Evolutionary conservation across 1,140 invertebrate genomes (phyloP), one percentile per base, ranked within the genome.

Genomic region (Berghia stephanieae): DNA sequence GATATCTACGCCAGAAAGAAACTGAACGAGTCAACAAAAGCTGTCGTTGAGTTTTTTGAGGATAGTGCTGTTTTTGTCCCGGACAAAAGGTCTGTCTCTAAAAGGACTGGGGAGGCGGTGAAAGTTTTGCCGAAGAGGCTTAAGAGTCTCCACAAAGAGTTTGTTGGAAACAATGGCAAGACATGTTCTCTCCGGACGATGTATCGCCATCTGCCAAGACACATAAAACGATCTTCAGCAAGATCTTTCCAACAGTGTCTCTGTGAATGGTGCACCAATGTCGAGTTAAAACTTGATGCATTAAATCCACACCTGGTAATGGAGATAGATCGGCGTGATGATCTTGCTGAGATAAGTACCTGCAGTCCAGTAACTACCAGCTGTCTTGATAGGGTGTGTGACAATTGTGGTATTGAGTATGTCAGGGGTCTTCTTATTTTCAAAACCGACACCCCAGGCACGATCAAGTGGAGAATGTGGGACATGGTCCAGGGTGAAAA

Each of bases 71-170:
- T 63, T n/a, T 13, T 27, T 27, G 10, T 63, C 13, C 57, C 57
- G 13, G 57, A 34, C 16, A 63, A 63, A 27, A 63, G 57, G 2
- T 18, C 57, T 18, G 57, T 63, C 13, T 63, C 57, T 27, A 63
- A 63, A 63, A 13, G 46, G 27, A 63, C 57, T 13, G 57, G 57
- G 57, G n/a, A 63, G 27, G n/a, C 27, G n/a, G n/a, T n/a, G n/a
- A n/a, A n/a, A n/a, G n/a, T n/a, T n/a, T n/a, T 63, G 13, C 57
- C 57, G n/a, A 63, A 63, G 57, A 13, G 57, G 27, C 24, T 63
- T n/a, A 63, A 27, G 57, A 63, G 34, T 27, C 34, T 16, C 57
- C 24, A n/a, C 24, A 34, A 27, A 34, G 34, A n/a, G 24, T 63
- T 27, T 63, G 10, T 10, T 10, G 27, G 27, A 63, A 63, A 0